phyloP scores from a whole-genome alignment of 2,888 invertebrate species.

The Himalopsyche kuldschensis region DNA sequence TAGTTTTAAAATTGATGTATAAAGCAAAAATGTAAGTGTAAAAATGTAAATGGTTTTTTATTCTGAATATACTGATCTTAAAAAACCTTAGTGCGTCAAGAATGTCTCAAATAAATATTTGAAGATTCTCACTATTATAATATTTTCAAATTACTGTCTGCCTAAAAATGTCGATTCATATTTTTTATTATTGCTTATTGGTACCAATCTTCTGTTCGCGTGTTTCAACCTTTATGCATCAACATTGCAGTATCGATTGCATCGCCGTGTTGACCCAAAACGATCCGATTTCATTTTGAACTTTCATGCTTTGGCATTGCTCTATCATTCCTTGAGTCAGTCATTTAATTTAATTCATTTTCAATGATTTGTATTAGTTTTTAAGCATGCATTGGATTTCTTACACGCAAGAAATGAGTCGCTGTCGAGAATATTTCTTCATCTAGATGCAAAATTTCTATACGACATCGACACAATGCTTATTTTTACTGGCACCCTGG shows the following conservation, averaged over 20 bases:
- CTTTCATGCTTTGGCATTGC: not conserved
- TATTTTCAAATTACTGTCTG: not conserved
- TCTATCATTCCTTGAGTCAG: not conserved
- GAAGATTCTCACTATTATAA: not conserved
- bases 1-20: no score
- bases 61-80: no score
- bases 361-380: not conserved
- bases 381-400: not conserved
- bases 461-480: no score
- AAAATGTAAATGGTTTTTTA: no score
- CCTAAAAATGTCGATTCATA: not conserved
- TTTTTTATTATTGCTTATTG: not conserved
- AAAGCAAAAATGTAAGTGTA: no score
- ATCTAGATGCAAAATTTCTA: no score
- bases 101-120: no score
- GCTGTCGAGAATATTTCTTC: no score
- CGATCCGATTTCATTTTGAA: not conserved
- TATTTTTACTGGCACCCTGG: no score
- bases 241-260: not conserved
- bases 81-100: no score
- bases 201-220: not conserved
- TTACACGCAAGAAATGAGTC: no score
- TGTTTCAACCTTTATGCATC: not conserved
- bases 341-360: not conserved
- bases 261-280: not conserved